Evolutionary conservation across 2,888 invertebrate species (phyloP), one percentile per base, ranked within the genome.

Genomic region (Cistogaster globosa): DNA sequence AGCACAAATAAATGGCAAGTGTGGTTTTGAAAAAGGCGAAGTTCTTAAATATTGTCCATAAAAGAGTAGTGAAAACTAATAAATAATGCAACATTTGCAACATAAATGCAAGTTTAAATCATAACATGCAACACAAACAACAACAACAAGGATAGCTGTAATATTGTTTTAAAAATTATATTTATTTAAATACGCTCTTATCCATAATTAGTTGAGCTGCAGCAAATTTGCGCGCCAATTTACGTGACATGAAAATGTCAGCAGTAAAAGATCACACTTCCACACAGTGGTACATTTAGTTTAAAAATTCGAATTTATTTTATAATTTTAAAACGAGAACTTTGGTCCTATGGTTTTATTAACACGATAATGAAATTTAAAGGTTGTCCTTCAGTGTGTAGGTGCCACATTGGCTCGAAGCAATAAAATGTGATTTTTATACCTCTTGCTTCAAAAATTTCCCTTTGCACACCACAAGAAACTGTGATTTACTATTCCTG

Each of bases 151-250:
- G 22, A 57, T n/a, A 58, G 69, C 18, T 14, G 38, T 20, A 58
- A 48, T 58, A 36, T 68, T 58, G 36, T 16, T 22, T 53, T 48
- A 20, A 65, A 58, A 71, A 71, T 65, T 71, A 71, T 79, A 48
- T 57, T 32, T 32, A 32, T 32, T 79, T 65, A 36, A 78, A 69
- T 45, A 22, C 42, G 62, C 62, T 63, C 63, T 48, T 55, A 42
- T 57, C 71, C 71, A 71, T 55, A 45, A 79, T 57, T 38, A 22
- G 48, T 67, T 74, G 16, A 42, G 32, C 18, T 72, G 58, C 51
- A 51, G 45, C n/a, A 77, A 75, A 80, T 78, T 65, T 77, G 69
- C 81, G 84, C 84, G 84, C 81, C 84, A 85, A 85, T 82, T 85
- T 81, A 36, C 48, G 53, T 48, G 55, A 57, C 48, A 45, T 32